phyloP scores from a whole-genome alignment of 2,888 invertebrate species.

The Drosophila leonis region DNA sequence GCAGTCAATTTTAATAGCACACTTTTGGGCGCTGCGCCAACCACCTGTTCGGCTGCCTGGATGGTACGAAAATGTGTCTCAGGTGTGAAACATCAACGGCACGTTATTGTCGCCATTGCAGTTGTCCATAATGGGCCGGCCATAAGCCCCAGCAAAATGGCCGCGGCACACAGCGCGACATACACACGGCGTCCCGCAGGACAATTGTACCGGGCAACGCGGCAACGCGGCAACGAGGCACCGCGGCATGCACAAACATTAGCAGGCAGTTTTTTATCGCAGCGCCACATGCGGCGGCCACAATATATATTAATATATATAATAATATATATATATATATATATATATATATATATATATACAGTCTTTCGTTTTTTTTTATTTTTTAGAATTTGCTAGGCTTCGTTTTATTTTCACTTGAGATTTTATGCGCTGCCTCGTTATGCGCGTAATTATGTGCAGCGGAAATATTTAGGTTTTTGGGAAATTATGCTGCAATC shows the following conservation, averaged over 20 bases:
- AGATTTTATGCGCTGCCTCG: slow-evolving; percentile 33
- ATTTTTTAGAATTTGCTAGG: slow-evolving; percentile 40
- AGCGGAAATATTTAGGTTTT: slow-evolving; percentile 57
- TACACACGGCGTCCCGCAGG: slow-evolving; percentile 46
- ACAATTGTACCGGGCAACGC: slow-evolving; percentile 56
- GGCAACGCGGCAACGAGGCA: not conserved
- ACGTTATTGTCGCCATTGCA: slow-evolving; percentile 78
- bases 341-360: slow-evolving; percentile 2
- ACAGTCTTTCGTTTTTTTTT: not conserved
- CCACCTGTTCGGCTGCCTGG: slow-evolving; percentile 57
- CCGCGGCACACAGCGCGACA: slow-evolving; percentile 21
- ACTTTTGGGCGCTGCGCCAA: slow-evolving; percentile 72
- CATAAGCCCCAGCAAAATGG: slow-evolving; percentile 62
- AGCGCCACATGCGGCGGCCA: slow-evolving; percentile 40
- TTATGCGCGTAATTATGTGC: slow-evolving; percentile 56
- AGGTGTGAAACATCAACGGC: slow-evolving; percentile 76
- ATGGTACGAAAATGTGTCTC: slow-evolving; percentile 61
- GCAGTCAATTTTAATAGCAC: slow-evolving; percentile 63
- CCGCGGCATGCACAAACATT: slow-evolving; percentile 60
- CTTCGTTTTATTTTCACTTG: slow-evolving; percentile 43
- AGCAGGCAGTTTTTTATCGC: slow-evolving; percentile 70
- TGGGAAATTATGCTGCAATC: slow-evolving; percentile 60
- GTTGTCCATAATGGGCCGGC: slow-evolving; percentile 74
- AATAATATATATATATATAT: not conserved
- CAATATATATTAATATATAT: slow-evolving; percentile 29